Conservation (phyloP, 2,113 vertebrate genomes). For the Ictidomys tridecemlineatus region DNA sequence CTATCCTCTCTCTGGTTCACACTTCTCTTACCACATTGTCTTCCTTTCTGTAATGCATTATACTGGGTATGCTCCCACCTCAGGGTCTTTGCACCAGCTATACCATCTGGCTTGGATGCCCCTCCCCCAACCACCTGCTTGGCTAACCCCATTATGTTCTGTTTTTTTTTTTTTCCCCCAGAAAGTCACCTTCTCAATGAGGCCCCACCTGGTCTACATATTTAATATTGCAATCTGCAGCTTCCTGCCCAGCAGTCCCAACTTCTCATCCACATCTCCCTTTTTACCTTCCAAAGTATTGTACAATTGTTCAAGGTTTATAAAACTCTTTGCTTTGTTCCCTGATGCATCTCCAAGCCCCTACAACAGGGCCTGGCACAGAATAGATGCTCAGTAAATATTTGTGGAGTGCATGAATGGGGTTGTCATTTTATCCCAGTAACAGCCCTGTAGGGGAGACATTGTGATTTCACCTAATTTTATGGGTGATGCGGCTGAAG, state of each 20-base stretch:
- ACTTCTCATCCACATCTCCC: fast-evolving
- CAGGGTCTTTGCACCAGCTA: neutral
- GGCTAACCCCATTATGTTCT: neutral
- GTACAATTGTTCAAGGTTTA: too few relatives aligned
- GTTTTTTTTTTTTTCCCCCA: neutral
- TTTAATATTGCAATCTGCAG: neutral
- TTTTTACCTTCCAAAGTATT: neutral
- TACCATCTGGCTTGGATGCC: neutral
- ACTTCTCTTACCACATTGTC: too few relatives aligned
- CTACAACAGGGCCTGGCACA: neutral
- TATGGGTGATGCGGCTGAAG: neutral
- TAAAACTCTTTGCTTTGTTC: neutral
- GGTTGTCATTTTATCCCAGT: neutral
- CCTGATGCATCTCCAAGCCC: neutral
- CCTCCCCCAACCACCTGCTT: neutral
- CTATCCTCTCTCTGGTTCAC: neutral
- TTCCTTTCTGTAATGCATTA: neutral
- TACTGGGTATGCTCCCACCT: neutral
- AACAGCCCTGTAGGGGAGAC: neutral
- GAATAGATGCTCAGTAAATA: neutral
- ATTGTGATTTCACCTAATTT: neutral
- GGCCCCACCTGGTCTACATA: neutral
- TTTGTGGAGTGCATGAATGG: neutral
- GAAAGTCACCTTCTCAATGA: neutral
- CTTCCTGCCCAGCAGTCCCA: neutral